Percentiles rank a stretch among this genome's conserved stretches.
Conservation (phyloP, 2,888 invertebrate species). For the Platycheirus rosarum region DNA sequence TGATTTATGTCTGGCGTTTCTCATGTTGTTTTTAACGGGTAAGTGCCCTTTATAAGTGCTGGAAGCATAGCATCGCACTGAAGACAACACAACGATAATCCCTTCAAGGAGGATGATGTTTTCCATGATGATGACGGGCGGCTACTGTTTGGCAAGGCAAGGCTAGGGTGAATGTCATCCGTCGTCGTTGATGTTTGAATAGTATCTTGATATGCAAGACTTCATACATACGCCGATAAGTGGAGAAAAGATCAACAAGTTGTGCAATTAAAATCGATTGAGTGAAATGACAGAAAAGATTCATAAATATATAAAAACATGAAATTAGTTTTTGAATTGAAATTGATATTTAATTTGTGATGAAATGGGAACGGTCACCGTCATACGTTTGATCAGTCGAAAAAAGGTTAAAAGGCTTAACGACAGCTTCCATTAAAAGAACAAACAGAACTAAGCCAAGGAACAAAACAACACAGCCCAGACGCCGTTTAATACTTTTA, state of each 20-base stretch:
- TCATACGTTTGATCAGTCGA: slow-evolving; percentile 20
- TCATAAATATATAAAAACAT: slow-evolving; percentile 45
- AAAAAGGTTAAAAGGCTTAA: not conserved
- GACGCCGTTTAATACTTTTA: slow-evolving; percentile 46
- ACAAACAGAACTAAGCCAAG: slow-evolving; percentile 2
- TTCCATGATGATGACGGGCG: slow-evolving; percentile 26
- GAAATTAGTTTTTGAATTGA: slow-evolving; percentile 33
- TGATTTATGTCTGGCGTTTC: slow-evolving; percentile 74
- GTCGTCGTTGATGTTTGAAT: slow-evolving; percentile 43
- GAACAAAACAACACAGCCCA: not conserved
- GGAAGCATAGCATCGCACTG: slow-evolving; percentile 2
- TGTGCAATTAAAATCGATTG: slow-evolving; percentile 67
- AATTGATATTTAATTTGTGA: slow-evolving; percentile 24
- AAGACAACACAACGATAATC: slow-evolving; percentile 43
- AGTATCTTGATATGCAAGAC: not conserved
- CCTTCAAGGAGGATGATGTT: slow-evolving; percentile 17
- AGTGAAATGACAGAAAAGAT: slow-evolving; percentile 11
- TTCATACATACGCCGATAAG: not conserved
- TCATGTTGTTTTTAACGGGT: slow-evolving; percentile 68
- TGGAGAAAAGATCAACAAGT: slow-evolving; percentile 7
- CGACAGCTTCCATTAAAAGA: slow-evolving; percentile 9
- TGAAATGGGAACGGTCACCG: not conserved
- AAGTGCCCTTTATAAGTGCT: slow-evolving; percentile 52
- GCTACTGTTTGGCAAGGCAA: slow-evolving; percentile 47
- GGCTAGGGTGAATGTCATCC: slow-evolving; percentile 57